Conservation (phyloP, 2,888 invertebrate species). For the Andrena chrysosceles region DNA sequence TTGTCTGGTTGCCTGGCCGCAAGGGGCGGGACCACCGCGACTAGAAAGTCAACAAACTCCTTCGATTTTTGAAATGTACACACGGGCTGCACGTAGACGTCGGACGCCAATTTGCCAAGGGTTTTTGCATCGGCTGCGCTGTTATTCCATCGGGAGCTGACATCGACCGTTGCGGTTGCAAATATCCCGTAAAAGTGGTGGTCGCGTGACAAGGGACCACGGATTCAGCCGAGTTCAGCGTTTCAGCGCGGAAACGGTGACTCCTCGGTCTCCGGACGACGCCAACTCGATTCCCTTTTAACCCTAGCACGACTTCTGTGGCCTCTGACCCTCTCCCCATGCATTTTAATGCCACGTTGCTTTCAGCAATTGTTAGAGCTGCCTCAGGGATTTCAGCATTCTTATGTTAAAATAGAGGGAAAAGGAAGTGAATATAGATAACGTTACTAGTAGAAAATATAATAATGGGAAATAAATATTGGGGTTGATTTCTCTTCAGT, state of each 20-base stretch:
- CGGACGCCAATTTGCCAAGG: slow-evolving; percentile 50
- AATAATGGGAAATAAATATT: no score
- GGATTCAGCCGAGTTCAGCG: slow-evolving; percentile 49
- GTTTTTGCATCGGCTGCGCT: slow-evolving; percentile 4
- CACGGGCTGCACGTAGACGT: slow-evolving; percentile 49
- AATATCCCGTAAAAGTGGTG: slow-evolving; percentile 30
- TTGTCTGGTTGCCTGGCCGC: no score
- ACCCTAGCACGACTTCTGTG: slow-evolving; percentile 13
- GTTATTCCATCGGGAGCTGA: slow-evolving; percentile 31
- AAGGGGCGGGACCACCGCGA: background rate
- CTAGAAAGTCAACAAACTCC: slow-evolving; percentile 34
- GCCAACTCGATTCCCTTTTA: slow-evolving; percentile 26
- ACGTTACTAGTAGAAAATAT: no score
- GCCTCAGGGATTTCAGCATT: no score
- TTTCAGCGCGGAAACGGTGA: slow-evolving; percentile 19
- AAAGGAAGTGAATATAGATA: no score
- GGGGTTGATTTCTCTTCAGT: no score
- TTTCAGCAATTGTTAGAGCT: background rate
- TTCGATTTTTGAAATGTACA: slow-evolving; percentile 49
- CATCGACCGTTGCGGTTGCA: slow-evolving; percentile 16
- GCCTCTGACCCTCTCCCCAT: background rate
- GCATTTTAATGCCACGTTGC: background rate
- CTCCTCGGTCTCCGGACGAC: background rate
- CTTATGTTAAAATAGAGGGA: no score
- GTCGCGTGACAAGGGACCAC: slow-evolving; percentile 6